Evolutionary conservation across 2,113 vertebrate genomes (phyloP), one percentile per base, ranked within the genome.

Genomic region (Abramis brama): DNA sequence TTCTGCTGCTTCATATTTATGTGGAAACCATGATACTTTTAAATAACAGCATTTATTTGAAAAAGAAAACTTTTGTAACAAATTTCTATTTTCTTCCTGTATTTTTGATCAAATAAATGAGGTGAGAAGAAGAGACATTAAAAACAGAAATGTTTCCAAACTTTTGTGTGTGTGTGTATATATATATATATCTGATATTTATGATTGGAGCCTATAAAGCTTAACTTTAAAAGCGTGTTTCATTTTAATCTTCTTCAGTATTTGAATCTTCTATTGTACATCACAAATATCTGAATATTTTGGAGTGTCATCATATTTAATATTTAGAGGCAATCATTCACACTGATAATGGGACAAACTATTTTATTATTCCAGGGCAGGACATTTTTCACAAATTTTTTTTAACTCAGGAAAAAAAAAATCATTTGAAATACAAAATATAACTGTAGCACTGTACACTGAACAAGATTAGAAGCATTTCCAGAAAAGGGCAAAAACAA

Each of bases 291-390:
- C 13, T 30, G 13, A 6, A 30, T 66, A 7, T 25, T 21, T 23
- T 39, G 15, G 21, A 21, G 0, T 43, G 12, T 25, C 6, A 74
- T 74, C 4, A 50, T 43, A n/a, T 11, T 33, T 57, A 10, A 79
- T 25, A 79, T 60, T 39, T 25, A 9, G 21, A 62, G 77, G 11
- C 55, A 82, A 52, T 25, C 15, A 71, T 12, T 83, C 66, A 73
- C 47, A 71, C 19, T n/a, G 9, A 59, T 39, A 43, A 43, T 9
- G 66, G 81, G 81, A 59, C 64, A 73, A 59, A 11, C 30, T 5
- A 39, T 39, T 83, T 83, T 83, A 73, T 83, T 83, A 57, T 73
- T 83, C 4, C 11, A 83, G 50, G 47, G 27, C 19, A 83, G 50
- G 12, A 43, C 33, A 83, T 73, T 25, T 27, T 83, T 39, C 47